phyloP scores from a whole-genome alignment of 1,140 invertebrate genomes.

The Cecropterus lyciades region DNA sequence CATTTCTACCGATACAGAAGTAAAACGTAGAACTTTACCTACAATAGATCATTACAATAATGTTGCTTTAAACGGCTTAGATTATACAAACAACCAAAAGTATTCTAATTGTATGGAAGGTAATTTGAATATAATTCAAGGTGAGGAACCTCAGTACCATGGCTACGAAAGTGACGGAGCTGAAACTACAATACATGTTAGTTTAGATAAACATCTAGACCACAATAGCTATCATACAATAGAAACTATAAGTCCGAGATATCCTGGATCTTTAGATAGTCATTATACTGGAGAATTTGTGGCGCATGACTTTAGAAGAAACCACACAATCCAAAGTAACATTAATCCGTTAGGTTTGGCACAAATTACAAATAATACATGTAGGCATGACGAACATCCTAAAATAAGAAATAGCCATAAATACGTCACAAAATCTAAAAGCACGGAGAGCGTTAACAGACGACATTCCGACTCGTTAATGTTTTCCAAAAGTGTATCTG shows the following conservation, averaged over 20 bases:
- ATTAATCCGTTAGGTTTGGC: constrained; percentile 18
- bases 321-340: constrained; percentile 1
- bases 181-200: constrained; percentile 72
- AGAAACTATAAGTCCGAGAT: constrained; percentile 6
- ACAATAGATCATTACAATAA: constrained; percentile 25
- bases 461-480: constrained; percentile 55
- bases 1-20: constrained; percentile 9
- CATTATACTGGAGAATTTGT: constrained; percentile 11
- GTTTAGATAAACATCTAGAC: constrained; percentile 53
- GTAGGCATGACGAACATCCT: constrained; percentile 5
- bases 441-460: constrained; percentile 36
- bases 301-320: constrained; percentile 13
- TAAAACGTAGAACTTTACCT: constrained; percentile 22
- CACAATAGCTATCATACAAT: constrained; percentile 12
- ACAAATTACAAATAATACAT: constrained; percentile 18
- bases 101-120: constrained; percentile 31
- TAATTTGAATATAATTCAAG: constrained; percentile 37
- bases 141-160: constrained; percentile 56
- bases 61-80: constrained; percentile 16
- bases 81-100: constrained; percentile 27
- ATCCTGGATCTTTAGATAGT: constrained; percentile 2
- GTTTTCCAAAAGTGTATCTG: constrained; percentile 39
- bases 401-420: constrained; percentile 11
- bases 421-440: constrained; percentile 32
- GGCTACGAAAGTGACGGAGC: constrained; percentile 77